Evolutionary conservation across 2,113 vertebrate genomes (phyloP), one percentile per base, ranked within the genome.

Genomic region (Acinonyx jubatus): DNA sequence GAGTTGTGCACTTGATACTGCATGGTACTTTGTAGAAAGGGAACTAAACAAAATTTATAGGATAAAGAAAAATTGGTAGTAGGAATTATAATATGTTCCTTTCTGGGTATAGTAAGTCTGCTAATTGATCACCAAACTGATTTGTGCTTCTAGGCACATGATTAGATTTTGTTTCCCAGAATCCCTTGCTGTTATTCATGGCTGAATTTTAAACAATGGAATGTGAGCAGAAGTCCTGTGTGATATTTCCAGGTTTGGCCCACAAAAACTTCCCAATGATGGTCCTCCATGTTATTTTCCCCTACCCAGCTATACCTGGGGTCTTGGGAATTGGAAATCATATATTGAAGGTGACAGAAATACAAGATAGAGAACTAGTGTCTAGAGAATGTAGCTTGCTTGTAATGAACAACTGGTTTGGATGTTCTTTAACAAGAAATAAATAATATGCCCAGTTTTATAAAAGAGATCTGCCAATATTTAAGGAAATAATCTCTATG

Each of bases 151-250:
- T 76, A 81, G 65, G 52, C 65, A 38, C 2, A 89, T 4, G 74
- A 81, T 13, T 92, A 79, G 33, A 69, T 87, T 89, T 15, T 90
- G n/a, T 50, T 93, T 91, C 87, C 36, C 50, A 84, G 48, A 89
- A 36, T 91, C 25, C 63, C 61, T 48, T 95, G 45, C 8, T 78
- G 25, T 91, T 90, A 52, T 41, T 94, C 52, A 45, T n/a, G 45
- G 52, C 15, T 61, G 33, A 69, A n/a, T 81, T 94, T 93, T 87
- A 94, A 80, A 36, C 55, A 92, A 33, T 31, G 12, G 33, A 79
- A 84, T 65, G 19, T 48, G 79, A 97, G 7, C 14, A 89, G 79
- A 78, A 45, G 14, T 15, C 31, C 74, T 84, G 3, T n/a, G 21
- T 80, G 27, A 5, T 31, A 45, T 31, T 91, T 76, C n/a, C n/a